Base-by-base conservation (phyloP, 2,888 invertebrate species). In the Escarpia spicata region DNA sequence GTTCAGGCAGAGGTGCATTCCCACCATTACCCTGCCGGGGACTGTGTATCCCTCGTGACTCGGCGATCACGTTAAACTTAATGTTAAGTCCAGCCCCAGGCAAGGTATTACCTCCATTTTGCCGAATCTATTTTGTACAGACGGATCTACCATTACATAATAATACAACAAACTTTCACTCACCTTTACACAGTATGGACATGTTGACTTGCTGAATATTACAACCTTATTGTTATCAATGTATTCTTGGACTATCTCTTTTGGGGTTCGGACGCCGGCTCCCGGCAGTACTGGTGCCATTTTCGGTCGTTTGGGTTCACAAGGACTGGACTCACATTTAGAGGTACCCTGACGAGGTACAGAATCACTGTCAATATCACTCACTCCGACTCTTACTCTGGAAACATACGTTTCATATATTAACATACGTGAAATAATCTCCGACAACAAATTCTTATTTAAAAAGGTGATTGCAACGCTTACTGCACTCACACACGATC, bases 131-230 rank as follows among this genome's bases (percentile, higher is more conserved):
- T 75, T n/a, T 6, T 75, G 19, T 75, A 75, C 12, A 9, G 12
- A 9, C 52, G 75, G 31, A 31, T 0, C 19, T 31, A 31, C 91
- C 91, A n/a, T 26, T 44, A 91, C 91, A 43, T 19, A 43, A 19
- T 31, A 43, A 6, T 15, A 91, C 37, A 12, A 91, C 91, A 31
- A 19, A 93, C 10, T 43, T 15, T 9, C 3, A 93, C 95, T 95
- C 94, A 97, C 97, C 96, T 96, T 96, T 3, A 93, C 93, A 95
- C 97, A 97, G 94, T 96, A 97, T 0, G 97, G 97, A 94, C 97
- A 97, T 43, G 96, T 96, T 3, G 97, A 96, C 94, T 97, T 97
- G 94, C 97, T 97, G 95, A 97, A 97, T 31, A 97, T 95, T 95
- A 97, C 96, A 43, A 97, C 97, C 92, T 95, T 95, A 93, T 97